Conservation (phyloP, 1,140 invertebrate species). For the Meloidogyne exigua region DNA sequence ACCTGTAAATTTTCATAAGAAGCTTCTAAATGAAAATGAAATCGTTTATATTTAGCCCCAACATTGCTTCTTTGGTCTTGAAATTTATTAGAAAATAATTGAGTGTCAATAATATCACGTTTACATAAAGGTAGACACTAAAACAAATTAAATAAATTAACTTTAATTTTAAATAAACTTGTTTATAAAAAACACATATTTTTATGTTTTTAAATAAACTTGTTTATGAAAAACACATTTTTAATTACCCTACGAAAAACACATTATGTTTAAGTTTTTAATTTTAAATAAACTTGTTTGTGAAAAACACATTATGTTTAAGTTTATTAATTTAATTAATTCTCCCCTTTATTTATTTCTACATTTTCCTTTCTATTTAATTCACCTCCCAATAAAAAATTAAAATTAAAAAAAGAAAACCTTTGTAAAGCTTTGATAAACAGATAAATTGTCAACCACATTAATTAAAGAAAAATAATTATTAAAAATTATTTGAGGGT, state of each 20-base stretch:
- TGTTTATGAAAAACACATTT: no score
- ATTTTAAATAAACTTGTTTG: no score
- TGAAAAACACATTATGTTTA: no score
- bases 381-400: no score
- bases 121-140: conserved; percentile 34
- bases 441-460: conserved; percentile 21
- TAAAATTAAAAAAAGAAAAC: background rate
- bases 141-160: background rate
- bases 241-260: no score
- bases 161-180: no score
- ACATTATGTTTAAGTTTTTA: no score
- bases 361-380: no score
- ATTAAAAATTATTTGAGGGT: conserved; percentile 32
- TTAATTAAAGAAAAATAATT: conserved; percentile 21
- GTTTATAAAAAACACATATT: no score
- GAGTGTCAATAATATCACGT: conserved; percentile 24
- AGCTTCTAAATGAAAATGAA: conserved; percentile 28
- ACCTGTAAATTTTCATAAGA: conserved; percentile 38
- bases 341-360: no score
- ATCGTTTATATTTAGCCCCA: background rate
- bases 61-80: conserved; percentile 13
- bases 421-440: conserved; percentile 20
- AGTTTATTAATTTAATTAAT: no score
- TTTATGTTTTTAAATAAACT: no score
- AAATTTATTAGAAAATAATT: conserved; percentile 30